Evolutionary conservation across 2,797 vertebrate species (phyloP).

Genomic region (Channallabes apus): DNA sequence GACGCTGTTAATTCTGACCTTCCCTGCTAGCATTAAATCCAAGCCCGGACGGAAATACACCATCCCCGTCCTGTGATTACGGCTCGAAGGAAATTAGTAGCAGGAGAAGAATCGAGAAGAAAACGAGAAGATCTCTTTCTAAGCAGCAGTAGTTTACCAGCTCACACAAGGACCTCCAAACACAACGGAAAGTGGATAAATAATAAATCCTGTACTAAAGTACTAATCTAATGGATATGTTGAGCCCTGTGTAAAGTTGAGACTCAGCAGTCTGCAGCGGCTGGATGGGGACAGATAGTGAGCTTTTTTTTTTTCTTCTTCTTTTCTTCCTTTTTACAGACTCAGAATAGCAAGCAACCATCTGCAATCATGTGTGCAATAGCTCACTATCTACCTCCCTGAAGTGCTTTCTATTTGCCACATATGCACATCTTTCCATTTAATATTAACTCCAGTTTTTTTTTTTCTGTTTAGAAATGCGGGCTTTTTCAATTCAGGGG

Average conservation of each 20-base stretch:
- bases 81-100: slow-evolving; percentile 33
- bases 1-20: slow-evolving; percentile 38
- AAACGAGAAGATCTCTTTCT: slow-evolving; percentile 18
- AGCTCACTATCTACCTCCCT: slow-evolving; percentile 14
- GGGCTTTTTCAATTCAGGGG: slow-evolving; percentile 48
- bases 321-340: slow-evolving; percentile 27
- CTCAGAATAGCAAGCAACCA: slow-evolving; percentile 30
- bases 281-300: slow-evolving; percentile 40
- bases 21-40: slow-evolving; percentile 29
- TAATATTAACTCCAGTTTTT: slow-evolving; percentile 34
- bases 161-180: slow-evolving; percentile 39
- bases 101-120: slow-evolving; percentile 1
- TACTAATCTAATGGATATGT: slow-evolving; percentile 55
- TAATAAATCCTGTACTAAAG: slow-evolving; percentile 54
- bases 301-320: background rate
- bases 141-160: slow-evolving; percentile 33
- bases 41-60: background rate
- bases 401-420: slow-evolving; percentile 27
- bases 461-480: slow-evolving; percentile 30
- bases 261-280: slow-evolving; percentile 47
- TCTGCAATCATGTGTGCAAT: slow-evolving; percentile 20
- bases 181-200: slow-evolving; percentile 53
- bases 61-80: slow-evolving; percentile 40
- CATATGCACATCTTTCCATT: slow-evolving; percentile 32
- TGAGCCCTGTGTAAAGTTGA: slow-evolving; percentile 39